phyloP scores from a whole-genome alignment of 1,140 invertebrate genomes.

The Drosophila suzukii region DNA sequence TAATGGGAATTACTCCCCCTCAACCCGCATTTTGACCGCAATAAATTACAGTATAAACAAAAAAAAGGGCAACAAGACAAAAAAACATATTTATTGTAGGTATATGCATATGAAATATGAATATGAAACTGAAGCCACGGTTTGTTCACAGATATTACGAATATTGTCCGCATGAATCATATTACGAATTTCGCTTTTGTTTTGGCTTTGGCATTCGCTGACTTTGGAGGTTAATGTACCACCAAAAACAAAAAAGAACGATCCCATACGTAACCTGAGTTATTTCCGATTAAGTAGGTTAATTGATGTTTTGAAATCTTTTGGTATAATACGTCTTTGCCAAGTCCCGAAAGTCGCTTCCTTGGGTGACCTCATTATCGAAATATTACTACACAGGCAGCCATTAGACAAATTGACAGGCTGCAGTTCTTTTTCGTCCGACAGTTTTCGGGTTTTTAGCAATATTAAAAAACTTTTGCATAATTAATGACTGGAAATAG shows the following conservation, averaged over 20 bases:
- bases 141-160: conserved; percentile 47
- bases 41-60: conserved; percentile 67
- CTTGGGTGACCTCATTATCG: conserved; percentile 4
- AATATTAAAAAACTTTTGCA: conserved; percentile 71
- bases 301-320: conserved; percentile 55
- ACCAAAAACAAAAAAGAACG: conserved; percentile 10
- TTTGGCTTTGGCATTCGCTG: conserved; percentile 66
- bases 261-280: conserved; percentile 50
- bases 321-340: not conserved
- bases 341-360: conserved; percentile 23
- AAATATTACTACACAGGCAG: conserved; percentile 1
- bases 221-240: conserved; percentile 66
- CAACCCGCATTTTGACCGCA: conserved; percentile 40
- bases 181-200: conserved; percentile 73
- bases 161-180: conserved; percentile 68
- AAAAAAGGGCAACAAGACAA: conserved; percentile 20
- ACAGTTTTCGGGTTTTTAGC: conserved; percentile 31
- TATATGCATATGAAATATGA: conserved; percentile 36
- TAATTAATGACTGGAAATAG: conserved; percentile 77
- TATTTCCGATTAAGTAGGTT: conserved; percentile 61
- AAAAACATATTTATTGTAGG: conserved; percentile 26
- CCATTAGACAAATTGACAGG: conserved; percentile 69
- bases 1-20: conserved; percentile 53
- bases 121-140: conserved; percentile 50
- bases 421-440: conserved; percentile 30